phyloP scores from a whole-genome alignment of 2,113 vertebrate species.

The Circaetus cinerascens region DNA sequence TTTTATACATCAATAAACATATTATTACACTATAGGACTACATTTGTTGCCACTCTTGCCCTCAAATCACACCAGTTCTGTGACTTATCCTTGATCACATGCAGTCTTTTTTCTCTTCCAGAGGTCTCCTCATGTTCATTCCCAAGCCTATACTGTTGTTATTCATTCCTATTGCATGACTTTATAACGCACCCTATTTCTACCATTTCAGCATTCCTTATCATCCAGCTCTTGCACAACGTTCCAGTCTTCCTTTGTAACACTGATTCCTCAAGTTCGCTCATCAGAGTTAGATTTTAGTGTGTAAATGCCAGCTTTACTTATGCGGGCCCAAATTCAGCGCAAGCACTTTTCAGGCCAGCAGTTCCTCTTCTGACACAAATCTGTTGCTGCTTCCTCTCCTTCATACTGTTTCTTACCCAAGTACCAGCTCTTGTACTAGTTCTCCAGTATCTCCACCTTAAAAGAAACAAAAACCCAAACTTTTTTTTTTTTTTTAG shows the following conservation, averaged over 20 bases:
- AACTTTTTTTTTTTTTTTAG: background rate
- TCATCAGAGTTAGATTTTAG: background rate
- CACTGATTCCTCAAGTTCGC: background rate
- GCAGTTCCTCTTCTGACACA: background rate
- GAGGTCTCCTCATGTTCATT: background rate
- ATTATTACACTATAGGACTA: background rate
- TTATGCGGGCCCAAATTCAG: background rate
- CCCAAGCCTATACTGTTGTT: background rate
- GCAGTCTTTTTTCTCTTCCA: background rate
- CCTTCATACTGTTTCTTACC: background rate
- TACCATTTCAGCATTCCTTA: background rate
- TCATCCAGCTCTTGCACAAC: background rate
- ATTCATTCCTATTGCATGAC: background rate
- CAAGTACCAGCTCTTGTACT: background rate
- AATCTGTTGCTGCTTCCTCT: background rate
- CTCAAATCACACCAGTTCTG: background rate
- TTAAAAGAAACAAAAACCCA: background rate
- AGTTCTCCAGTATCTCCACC: background rate
- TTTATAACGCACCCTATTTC: background rate
- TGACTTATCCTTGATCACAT: background rate
- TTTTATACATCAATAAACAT: background rate
- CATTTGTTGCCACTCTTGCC: background rate
- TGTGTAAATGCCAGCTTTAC: background rate
- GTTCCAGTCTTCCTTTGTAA: background rate
- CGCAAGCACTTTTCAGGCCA: background rate